Percentiles rank a stretch among this genome's conserved stretches.
phyloP scores from a whole-genome alignment of 2,113 vertebrate species.

The Lamprotornis superbus region DNA sequence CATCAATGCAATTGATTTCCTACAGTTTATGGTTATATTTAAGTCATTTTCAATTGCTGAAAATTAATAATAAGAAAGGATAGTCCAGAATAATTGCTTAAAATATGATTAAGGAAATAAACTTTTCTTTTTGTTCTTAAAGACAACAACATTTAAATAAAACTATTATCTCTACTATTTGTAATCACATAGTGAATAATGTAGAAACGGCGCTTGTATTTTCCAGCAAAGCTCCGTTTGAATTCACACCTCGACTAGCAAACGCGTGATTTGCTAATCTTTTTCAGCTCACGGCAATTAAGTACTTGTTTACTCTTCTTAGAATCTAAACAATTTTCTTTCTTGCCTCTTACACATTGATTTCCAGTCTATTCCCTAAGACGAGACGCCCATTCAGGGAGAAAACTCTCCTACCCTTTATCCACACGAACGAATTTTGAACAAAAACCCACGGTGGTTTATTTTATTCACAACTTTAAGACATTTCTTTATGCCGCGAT shows the following conservation, averaged over 20 bases:
- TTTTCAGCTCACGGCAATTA: background rate
- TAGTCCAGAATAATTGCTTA: background rate
- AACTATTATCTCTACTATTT: background rate
- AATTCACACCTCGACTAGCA: background rate
- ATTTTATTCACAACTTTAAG: background rate
- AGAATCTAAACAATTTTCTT: background rate
- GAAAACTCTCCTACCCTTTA: background rate
- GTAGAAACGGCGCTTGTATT: background rate
- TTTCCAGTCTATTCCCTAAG: background rate
- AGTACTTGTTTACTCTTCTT: background rate
- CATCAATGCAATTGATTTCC: background rate
- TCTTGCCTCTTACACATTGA: background rate
- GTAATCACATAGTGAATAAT: background rate
- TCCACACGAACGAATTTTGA: background rate
- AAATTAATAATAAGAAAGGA: background rate
- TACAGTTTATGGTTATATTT: background rate
- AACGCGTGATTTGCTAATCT: background rate
- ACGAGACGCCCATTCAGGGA: background rate
- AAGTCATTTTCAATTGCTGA: background rate
- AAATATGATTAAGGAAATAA: background rate
- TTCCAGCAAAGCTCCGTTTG: background rate
- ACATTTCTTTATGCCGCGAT: background rate
- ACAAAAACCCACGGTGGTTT: background rate
- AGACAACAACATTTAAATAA: background rate
- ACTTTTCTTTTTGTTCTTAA: accelerated